Evolutionary conservation across 2,113 vertebrate species (phyloP), one percentile per base, ranked within the genome.

Genomic region (Empidonax traillii): DNA sequence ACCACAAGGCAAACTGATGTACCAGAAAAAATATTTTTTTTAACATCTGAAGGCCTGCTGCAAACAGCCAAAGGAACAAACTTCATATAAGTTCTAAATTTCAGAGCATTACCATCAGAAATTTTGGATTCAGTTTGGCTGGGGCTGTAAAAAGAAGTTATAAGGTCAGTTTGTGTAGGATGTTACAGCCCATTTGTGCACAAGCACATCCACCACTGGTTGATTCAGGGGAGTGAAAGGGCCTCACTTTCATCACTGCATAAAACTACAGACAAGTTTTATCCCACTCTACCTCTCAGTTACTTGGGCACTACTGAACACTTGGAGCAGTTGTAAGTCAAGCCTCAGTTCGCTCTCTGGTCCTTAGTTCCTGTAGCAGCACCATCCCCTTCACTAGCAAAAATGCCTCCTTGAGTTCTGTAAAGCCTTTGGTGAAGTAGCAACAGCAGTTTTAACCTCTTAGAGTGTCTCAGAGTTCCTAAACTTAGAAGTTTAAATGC

Each of bases 11-110:
- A 75, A 90, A 92, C 39, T 69, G 90, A 79, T 47, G 69, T 7
- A 95, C 89, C 88, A 92, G 73, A 90, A 90, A 90, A 90, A 96
- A 93, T 74, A 93, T 92, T 93, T 96, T 96, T 87, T 88, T 35
- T 84, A 92, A 92, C 16, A 10, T 71, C 82, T 91, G 74, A 62
- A 94, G 93, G 5, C 31, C 56, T 31, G 18, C 49, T 78, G 59
- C 43, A 72, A 89, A 24, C 61, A 89, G 41, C 77, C 69, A 68
- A 87, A 93, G 68, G 86, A 94, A 78, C 9, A 76, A 75, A 73
- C 6, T 65, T 76, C n/a, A 58, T 78, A 3, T 37, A 21, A 69
- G 18, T 18, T 61, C 46, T 72, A 30, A 46, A 53, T 56, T 62
- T 52, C 41, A 71, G 62, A 69, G 59, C 18, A 63, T 49, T 87